Percentiles rank a stretch among this genome's conserved stretches.
Conservation (phyloP, 2,797 vertebrate genomes). For the Hydrophis major region DNA sequence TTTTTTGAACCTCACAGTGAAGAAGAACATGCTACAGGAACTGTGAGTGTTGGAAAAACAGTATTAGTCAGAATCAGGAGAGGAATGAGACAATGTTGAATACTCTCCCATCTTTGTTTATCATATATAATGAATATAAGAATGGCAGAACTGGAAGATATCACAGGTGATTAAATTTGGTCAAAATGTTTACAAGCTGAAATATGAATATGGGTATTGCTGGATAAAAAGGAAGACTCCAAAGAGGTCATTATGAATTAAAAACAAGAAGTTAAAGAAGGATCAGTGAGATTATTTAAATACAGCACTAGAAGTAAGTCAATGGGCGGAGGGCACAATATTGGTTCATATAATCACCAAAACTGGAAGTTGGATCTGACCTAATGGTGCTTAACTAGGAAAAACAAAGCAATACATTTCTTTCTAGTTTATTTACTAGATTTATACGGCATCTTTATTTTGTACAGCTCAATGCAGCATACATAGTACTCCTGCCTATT, state of each 20-base stretch:
- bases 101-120: not conserved
- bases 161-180: not conserved
- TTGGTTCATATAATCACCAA: not conserved
- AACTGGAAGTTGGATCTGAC: not conserved
- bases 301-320: not conserved
- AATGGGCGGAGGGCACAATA: not conserved
- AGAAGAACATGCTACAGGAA: not conserved
- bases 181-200: not conserved
- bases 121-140: not conserved
- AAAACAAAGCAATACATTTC: not conserved
- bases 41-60: not conserved
- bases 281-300: not conserved
- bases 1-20: not conserved
- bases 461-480: not conserved
- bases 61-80: not conserved
- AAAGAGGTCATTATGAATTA: not conserved
- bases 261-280: not conserved
- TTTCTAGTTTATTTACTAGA: not conserved
- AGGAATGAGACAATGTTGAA: not conserved
- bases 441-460: not conserved
- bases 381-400: not conserved
- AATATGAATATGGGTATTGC: not conserved
- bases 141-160: not conserved
- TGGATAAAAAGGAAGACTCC: not conserved
- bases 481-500: not conserved